Base-by-base conservation (phyloP, 2,797 vertebrate species). In the Cynopterus sphinx region DNA sequence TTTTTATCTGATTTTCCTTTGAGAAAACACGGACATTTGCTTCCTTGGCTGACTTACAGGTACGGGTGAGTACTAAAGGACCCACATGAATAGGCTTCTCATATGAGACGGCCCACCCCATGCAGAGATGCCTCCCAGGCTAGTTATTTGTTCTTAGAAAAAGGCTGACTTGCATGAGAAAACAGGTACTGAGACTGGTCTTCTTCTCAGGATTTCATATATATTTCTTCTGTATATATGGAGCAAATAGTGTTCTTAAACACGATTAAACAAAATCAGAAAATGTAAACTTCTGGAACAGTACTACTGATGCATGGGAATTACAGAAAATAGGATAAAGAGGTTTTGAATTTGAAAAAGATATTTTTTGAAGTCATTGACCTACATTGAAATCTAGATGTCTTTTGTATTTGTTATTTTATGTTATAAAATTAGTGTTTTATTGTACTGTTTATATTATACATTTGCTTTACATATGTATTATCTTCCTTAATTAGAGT, bases 1-100 rank as follows among this genome's bases (percentile, higher is more conserved):
- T 67, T 89, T 96, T 95, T 92, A 97, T 96, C 96, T 96, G 95
- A 97, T 97, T 77, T 92, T 97, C 78, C 95, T 95, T 96, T 97
- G 94, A 94, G 91, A 95, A 95, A 81, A 83, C 90, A 91, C 17
- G 61, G 67, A 73, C 94, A 83, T 94, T 96, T 91, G 94, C 93
- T 97, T 92, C 92, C 33, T 95, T 97, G 97, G 97, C 96, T 96
- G 90, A 61, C 78, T 94, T 95, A 97, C 79, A 89, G 92, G 95
- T 95, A 85, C 0, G 10, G 49, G 75, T 92, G 85, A 92, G 87
- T 59, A 59, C 95, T 65, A 31, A 79, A 49, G 49, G 95, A 79
- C 85, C 95, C 90, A 90, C 94, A 22, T 75, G 92, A 93, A 88
- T 71, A 61, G 59, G 36, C 75, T 77, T 87, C 61, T 19, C 79